phyloP scores from a whole-genome alignment of 2,888 invertebrate species.

The Drosophila affinis region DNA sequence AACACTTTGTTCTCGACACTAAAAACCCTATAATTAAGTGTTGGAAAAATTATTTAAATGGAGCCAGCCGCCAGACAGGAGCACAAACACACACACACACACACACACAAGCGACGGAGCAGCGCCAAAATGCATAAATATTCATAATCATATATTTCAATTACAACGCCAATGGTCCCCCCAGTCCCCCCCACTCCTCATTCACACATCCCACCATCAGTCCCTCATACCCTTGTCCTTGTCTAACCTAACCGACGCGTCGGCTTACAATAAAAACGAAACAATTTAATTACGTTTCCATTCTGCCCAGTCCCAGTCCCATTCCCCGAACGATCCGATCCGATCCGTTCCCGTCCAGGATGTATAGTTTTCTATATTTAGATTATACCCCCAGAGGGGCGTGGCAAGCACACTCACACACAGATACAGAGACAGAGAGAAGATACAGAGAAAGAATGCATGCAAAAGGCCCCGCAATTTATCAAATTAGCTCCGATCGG shows the following conservation, averaged over 20 bases:
- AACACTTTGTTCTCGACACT: conserved; percentile 63
- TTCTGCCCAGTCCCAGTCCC: conserved; percentile 18
- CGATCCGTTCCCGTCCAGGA: conserved; percentile 25
- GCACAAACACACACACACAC: conserved; percentile 11
- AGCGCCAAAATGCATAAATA: conserved; percentile 78
- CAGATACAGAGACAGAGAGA: conserved; percentile 1
- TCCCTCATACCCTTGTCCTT: background rate
- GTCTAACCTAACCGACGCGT: conserved; percentile 38
- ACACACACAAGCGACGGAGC: conserved; percentile 17
- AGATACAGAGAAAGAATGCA: conserved; percentile 35
- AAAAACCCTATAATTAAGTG: conserved; percentile 70
- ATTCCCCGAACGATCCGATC: conserved; percentile 14
- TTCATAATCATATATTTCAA: conserved; percentile 83
- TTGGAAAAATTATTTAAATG: conserved; percentile 70
- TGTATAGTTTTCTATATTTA: conserved; percentile 55
- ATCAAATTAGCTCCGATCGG: conserved; percentile 78
- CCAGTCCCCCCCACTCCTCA: background rate
- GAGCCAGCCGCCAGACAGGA: conserved; percentile 42
- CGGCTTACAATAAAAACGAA: conserved; percentile 62
- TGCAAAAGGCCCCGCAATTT: conserved; percentile 72
- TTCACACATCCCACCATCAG: background rate
- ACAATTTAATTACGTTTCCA: conserved; percentile 77
- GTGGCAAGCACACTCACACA: conserved; percentile 49
- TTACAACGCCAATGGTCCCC: conserved; percentile 61
- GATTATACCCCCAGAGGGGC: conserved; percentile 49